A percentile compares a stretch with the other conserved stretches of the same genome.
Evolutionary conservation across 2,888 invertebrate genomes (phyloP).

Genomic region (Oxystoma pomonae): DNA sequence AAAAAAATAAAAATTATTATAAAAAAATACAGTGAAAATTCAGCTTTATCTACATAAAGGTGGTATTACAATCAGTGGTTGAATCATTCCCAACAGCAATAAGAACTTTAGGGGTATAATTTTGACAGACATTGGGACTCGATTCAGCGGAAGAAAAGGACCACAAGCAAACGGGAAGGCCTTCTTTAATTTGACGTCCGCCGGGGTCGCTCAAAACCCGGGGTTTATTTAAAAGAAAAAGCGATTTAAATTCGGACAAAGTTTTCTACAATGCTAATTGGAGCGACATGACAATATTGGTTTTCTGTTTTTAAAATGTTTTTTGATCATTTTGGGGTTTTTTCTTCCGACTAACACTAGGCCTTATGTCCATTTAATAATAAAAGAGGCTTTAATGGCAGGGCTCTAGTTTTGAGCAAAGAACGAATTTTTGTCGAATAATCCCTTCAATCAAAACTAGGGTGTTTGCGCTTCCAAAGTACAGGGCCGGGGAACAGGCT

Average conservation of each 20-base stretch:
- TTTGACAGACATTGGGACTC: slow-evolving; percentile 42
- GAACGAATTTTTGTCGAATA: no score
- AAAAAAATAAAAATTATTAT: no score
- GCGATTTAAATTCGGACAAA: not conserved
- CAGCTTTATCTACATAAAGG: no score
- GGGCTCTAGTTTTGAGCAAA: no score
- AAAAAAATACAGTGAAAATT: no score
- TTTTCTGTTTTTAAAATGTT: slow-evolving; percentile 7
- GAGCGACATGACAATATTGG: not conserved
- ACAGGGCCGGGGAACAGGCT: no score
- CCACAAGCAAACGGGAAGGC: slow-evolving; percentile 23
- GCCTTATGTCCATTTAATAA: no score
- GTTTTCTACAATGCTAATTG: not conserved
- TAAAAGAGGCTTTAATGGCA: no score
- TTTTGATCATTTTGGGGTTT: slow-evolving; percentile 2
- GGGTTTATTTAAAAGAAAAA: not conserved
- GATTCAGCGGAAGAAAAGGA: slow-evolving; percentile 25
- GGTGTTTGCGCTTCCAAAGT: no score
- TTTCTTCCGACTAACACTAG: no score
- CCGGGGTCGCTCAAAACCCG: not conserved
- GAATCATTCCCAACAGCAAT: slow-evolving; percentile 28
- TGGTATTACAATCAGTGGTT: not conserved
- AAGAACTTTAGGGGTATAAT: slow-evolving; percentile 43
- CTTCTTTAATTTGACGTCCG: slow-evolving; percentile 26
- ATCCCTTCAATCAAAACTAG: no score